These are phyloP conservation scores for Cylindroiulus punctatus DNA, from an alignment of 2,888 invertebrate genomes.

Conservation along the genomic window DNA sequence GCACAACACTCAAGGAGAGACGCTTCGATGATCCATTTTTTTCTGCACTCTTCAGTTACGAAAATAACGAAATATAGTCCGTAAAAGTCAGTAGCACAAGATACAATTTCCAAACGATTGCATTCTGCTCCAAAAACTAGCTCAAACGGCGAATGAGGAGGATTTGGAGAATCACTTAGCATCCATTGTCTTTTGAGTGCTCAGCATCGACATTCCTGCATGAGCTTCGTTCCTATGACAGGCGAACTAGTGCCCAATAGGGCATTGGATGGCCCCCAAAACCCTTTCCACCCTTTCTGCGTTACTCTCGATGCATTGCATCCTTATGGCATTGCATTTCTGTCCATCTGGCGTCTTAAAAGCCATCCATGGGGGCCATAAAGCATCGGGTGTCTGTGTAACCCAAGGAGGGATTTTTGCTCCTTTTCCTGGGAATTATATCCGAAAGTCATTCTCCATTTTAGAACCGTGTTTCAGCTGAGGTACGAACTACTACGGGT, in stretches of 20 bases:
- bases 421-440: background rate
- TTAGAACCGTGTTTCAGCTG: background rate
- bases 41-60: background rate
- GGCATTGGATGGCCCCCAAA: background rate
- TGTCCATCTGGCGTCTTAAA: conserved; percentile 6
- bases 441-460: conserved; percentile 13
- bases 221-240: background rate
- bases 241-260: background rate
- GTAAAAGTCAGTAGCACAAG: conserved; percentile 37
- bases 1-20: background rate
- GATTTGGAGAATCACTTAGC: conserved; percentile 47
- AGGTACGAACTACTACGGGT: background rate
- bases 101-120: conserved; percentile 44
- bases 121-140: conserved; percentile 9
- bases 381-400: conserved; percentile 7
- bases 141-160: background rate
- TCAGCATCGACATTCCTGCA: background rate
- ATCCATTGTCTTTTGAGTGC: conserved; percentile 45
- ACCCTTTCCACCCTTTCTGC: conserved; percentile 7
- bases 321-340: conserved; percentile 31
- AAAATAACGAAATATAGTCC: conserved; percentile 30
- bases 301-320: conserved; percentile 26
- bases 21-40: conserved; percentile 8
- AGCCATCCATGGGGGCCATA: background rate
- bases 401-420: background rate